Base-by-base conservation (phyloP, 2,797 vertebrate genomes). In the Neopelma chrysocephalum region DNA sequence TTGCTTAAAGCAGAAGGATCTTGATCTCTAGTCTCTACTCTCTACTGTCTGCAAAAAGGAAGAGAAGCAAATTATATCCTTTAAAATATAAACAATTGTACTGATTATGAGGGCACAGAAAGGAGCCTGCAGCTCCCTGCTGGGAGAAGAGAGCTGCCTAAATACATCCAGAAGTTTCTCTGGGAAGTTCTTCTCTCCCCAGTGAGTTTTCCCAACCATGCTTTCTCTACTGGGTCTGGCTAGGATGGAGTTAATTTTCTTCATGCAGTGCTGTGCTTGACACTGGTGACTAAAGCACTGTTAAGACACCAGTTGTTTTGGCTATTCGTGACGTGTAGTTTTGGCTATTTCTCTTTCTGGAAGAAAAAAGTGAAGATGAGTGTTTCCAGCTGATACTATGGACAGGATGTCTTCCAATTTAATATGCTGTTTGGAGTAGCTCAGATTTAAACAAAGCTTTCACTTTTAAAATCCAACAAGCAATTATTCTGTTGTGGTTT, bases 401-500 rank as follows among this genome's bases (percentile, higher is more conserved):
- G 76, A 86, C 34, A 86, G 68, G 57, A 82, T 22, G 22, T 45
- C 57, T 77, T 76, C 32, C 85, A 77, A 43, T 90, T 94, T 76
- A 92, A 88, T 50, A 64, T 62, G 64, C 8, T 90, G 42, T 56
- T 58, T 54, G 16, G 56, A 90, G 53, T 42, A 56, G 60, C 56
- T 70, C 64, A 83, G 34, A 86, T 69, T 87, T 82, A 90, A 92
- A 86, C 29, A 82, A 86, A 79, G 62, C 36, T 84, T 93, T 73
- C 70, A 60, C 64, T 94, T 53, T 70, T 89, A 84, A 93, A 96
- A 77, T 27, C 72, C 45, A 86, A 65, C 48, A 82, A 93, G 42
- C 60, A 47, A 57, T 65, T 25, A 65, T 56, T 72, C 64, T 87
- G 58, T 78, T 94, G 88, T 3, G 13, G 47, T 81, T 93, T 81